Evolutionary conservation across 2,888 invertebrate species (phyloP), one percentile per base, ranked within the genome.

Genomic region (Eupithecia exiguata): DNA sequence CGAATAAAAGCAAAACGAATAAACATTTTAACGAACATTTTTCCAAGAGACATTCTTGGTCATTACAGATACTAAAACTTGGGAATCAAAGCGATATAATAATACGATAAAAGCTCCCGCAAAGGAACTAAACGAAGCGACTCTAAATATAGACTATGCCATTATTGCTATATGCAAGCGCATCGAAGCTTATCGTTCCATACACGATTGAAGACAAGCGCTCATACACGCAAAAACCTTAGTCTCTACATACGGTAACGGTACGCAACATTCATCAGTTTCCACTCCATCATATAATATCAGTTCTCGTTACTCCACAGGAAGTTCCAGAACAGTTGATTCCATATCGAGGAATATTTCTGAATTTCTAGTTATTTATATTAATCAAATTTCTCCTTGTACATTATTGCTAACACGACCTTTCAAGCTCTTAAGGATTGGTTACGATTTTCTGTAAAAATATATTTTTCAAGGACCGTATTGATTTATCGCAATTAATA

Each of bases 181-280:
- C 92, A 91, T 84, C 88, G 86, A 82, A 92, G 92, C 93, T 88
- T 92, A 92, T 93, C 93, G 91, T 85, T 88, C 86, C 84, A 87
- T 87, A 89, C 89, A 87, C 86, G 88, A 89, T 88, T 86, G 88
- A 88, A 89, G 88, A 89, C 88, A 89, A 87, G 58, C 84, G 83
- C 82, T 83, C 83, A 83, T 83, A 84, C 83, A 85, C 86, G 88
- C 89, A 92, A 92, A 92, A 92, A 92, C 88, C 84, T 85, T 87
- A 84, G 82, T 85, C 82, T 85, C 81, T 84, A 83, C 84, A 84
- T 81, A 85, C 80, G 88, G 87, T 88, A 89, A 81, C 81, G 84
- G 83, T 74, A 77, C 72, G 53, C 81, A 79, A 83, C 81, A 82
- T 86, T 84, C 83, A 84, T 86, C 84, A 88, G 88, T 88, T 89